phyloP scores from a whole-genome alignment of 2,113 vertebrate genomes.

The Ceuthmochares aereus region DNA sequence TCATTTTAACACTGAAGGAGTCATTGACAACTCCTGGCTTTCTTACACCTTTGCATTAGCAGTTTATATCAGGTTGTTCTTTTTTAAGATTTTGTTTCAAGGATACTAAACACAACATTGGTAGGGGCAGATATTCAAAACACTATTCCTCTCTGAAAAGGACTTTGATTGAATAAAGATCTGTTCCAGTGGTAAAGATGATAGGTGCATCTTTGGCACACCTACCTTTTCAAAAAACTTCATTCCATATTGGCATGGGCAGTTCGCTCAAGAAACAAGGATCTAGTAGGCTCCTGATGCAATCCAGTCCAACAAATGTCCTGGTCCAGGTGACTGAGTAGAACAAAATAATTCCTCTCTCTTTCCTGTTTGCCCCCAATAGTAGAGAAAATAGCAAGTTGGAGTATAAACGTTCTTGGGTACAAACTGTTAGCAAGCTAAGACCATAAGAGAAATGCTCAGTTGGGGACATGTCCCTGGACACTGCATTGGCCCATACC shows the following conservation, averaged over 20 bases:
- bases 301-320: not conserved
- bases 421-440: not conserved
- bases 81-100: not conserved
- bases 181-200: not conserved
- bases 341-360: not conserved
- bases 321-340: not conserved
- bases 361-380: not conserved
- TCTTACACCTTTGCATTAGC: not conserved
- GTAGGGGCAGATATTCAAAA: not conserved
- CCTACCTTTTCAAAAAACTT: not conserved
- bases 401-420: not conserved
- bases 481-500: not conserved
- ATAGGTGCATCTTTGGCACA: not conserved
- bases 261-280: not conserved
- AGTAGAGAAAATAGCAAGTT: not conserved
- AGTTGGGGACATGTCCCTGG: not conserved
- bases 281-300: not conserved
- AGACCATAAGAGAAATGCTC: not conserved
- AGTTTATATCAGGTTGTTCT: not conserved
- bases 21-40: not conserved
- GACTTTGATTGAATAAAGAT: not conserved
- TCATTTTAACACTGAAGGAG: not conserved
- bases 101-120: not conserved
- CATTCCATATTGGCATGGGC: not conserved
- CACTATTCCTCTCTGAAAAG: not conserved